Base-by-base conservation (phyloP, 1,140 invertebrate genomes). In the Carcinoscorpius rotundicauda region DNA sequence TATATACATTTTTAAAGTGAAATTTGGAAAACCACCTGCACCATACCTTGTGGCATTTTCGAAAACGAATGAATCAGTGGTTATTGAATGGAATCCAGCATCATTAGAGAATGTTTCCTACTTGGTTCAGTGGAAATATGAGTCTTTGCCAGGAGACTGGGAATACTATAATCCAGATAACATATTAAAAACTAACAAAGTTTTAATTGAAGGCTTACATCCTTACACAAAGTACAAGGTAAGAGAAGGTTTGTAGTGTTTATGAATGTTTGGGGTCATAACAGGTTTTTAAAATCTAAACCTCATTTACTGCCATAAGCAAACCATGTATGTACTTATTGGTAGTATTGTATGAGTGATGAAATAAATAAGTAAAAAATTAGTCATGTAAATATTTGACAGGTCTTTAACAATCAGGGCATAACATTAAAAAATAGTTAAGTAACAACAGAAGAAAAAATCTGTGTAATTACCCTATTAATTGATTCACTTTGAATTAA, bases 141-240 rank as follows among this genome's bases (percentile, higher is more conserved):
- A 87, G 71, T 82, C 86, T 69, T 72, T 82, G 11, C 80, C 82
- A 5, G 82, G 81, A 52, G 77, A 82, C 5, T 91, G 89, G 88
- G 83, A 87, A 68, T 88, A 86, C 69, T 87, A 84, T 70, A 81
- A 80, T 10, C 74, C 80, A 11, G 78, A 85, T 57, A 83, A 85
- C 66, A 83, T 82, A 6, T 82, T 86, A n/a, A 77, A 82, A 9
- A 60, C 60, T 6, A 66, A 68, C 52, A 48, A 48, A 29, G 49
- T 65, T 4, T 62, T 62, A 58, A 82, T 94, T 0, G 82, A 87
- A 59, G 83, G 86, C 68, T 80, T 95, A 5, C 84, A 87, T 60
- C 91, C 92, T 0, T 95, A 91, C 73, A 90, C 90, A 0, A 91
- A 89, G 73, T 95, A 94, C 73, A 82, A 85, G 79, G 91, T 93